Conservation (phyloP, 2,113 vertebrate genomes). For the Notarius quadriscutis region DNA sequence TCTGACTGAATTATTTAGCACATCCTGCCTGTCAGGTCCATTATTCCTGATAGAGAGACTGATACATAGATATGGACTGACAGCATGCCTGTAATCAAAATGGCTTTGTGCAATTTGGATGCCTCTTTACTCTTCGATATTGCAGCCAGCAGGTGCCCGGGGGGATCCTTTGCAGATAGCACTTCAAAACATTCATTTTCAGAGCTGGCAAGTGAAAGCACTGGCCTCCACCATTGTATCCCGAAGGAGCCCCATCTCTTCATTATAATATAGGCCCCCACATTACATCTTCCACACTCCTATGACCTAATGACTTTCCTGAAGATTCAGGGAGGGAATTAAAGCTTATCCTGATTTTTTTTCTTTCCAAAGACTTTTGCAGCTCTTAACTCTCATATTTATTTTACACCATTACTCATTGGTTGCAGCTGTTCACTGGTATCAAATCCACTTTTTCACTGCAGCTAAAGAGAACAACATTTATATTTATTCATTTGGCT, state of each 20-base stretch:
- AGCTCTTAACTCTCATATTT: conserved; percentile 54
- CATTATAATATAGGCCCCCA: conserved; percentile 71
- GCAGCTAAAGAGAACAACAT: conserved; percentile 13
- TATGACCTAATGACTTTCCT: conserved; percentile 76
- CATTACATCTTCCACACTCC: conserved; percentile 68
- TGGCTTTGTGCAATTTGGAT: conserved; percentile 58
- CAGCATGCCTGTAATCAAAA: conserved; percentile 62
- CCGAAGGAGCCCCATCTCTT: conserved; percentile 67
- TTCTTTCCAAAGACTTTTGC: conserved; percentile 47
- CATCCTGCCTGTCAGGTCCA: conserved; percentile 49
- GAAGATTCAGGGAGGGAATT: conserved; percentile 60
- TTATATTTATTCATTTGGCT: conserved; percentile 3
- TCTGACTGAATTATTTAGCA: conserved; percentile 57
- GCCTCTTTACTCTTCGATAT: conserved; percentile 51
- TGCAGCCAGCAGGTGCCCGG: conserved; percentile 49
- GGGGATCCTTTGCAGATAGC: conserved; percentile 64
- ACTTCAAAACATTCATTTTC: conserved; percentile 71
- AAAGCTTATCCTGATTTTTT: conserved; percentile 62
- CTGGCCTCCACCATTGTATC: conserved; percentile 65
- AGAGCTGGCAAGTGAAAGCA: conserved; percentile 61
- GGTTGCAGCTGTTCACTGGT: conserved; percentile 34
- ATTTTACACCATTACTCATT: conserved; percentile 58
- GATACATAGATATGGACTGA: conserved; percentile 54
- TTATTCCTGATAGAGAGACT: conserved; percentile 48
- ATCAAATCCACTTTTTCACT: background rate